phyloP scores from a whole-genome alignment of 2,797 vertebrate genomes.

The Myoxocephalus aenaeus region DNA sequence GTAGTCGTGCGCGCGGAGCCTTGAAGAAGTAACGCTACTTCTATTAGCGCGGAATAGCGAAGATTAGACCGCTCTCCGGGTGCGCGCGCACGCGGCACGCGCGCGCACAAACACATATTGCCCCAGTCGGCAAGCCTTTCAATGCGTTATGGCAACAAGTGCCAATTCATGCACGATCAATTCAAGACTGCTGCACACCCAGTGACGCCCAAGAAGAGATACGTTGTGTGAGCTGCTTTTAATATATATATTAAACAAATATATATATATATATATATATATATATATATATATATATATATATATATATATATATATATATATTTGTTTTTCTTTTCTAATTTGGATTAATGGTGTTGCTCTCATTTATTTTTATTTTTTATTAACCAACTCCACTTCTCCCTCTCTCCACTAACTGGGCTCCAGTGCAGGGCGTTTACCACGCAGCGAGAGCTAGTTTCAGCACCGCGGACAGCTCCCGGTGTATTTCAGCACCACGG shows the following conservation, averaged over 20 bases:
- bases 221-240: not conserved
- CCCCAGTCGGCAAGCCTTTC: conserved; percentile 48
- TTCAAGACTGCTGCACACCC: conserved; percentile 31
- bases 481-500: conserved; percentile 71
- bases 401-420: conserved; percentile 48
- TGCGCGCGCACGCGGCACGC: conserved; percentile 6
- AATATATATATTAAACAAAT: not conserved
- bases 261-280: too few species aligned
- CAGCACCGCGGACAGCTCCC: conserved; percentile 75
- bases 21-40: conserved; percentile 65
- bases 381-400: conserved; percentile 21
- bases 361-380: not conserved
- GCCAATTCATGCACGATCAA: conserved; percentile 70
- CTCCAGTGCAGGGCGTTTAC: conserved; percentile 80
- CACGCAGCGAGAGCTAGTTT: conserved; percentile 56
- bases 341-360: not conserved
- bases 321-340: not conserved
- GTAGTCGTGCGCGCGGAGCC: conserved; percentile 65
- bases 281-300: too few species aligned
- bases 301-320: not conserved
- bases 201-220: not conserved
- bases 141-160: conserved; percentile 79
- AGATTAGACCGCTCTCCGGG: conserved; percentile 39
- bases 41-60: conserved; percentile 45
- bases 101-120: conserved; percentile 33